Percentiles rank a stretch among this genome's conserved stretches.
These are phyloP conservation scores for Arctocebus calabarensis DNA, from an alignment of 2,797 vertebrate genomes.

Conservation along the genomic window DNA sequence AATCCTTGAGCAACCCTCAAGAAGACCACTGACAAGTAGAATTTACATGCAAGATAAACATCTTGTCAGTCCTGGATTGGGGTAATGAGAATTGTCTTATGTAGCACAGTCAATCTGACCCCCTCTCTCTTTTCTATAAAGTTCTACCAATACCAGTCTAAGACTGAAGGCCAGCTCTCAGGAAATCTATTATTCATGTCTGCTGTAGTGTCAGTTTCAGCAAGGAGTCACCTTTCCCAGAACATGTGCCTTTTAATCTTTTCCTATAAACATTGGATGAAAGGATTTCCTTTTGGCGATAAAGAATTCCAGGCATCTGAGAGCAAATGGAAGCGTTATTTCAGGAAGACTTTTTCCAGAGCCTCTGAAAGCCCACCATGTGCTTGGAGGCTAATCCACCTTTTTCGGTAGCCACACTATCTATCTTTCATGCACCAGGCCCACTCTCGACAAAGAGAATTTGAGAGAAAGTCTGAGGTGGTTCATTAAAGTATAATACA, in stretches of 20 bases:
- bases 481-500: not conserved
- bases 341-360: slow-evolving; percentile 64
- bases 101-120: not conserved
- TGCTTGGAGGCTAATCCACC: slow-evolving; percentile 62
- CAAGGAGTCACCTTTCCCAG: not conserved
- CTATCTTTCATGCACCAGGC: not conserved
- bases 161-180: not conserved
- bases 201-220: not conserved
- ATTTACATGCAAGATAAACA: not conserved
- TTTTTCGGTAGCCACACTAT: slow-evolving; percentile 7
- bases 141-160: not conserved
- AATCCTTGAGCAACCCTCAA: not conserved
- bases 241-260: slow-evolving; percentile 64
- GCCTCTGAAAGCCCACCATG: slow-evolving; percentile 14
- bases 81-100: not conserved
- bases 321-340: slow-evolving; percentile 76
- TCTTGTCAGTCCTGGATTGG: not conserved
- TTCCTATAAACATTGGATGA: slow-evolving; percentile 72
- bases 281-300: slow-evolving; percentile 75
- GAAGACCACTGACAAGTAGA: not conserved
- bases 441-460: slow-evolving; percentile 34
- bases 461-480: slow-evolving; percentile 36
- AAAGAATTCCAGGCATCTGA: slow-evolving; percentile 73
- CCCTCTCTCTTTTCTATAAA: slow-evolving; percentile 12
- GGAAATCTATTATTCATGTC: not conserved